A percentile compares a stretch with the other conserved stretches of the same genome.
These are phyloP conservation scores for Megathymus violae DNA, from an alignment of 1,140 invertebrate genomes.

Conservation along the genomic window DNA sequence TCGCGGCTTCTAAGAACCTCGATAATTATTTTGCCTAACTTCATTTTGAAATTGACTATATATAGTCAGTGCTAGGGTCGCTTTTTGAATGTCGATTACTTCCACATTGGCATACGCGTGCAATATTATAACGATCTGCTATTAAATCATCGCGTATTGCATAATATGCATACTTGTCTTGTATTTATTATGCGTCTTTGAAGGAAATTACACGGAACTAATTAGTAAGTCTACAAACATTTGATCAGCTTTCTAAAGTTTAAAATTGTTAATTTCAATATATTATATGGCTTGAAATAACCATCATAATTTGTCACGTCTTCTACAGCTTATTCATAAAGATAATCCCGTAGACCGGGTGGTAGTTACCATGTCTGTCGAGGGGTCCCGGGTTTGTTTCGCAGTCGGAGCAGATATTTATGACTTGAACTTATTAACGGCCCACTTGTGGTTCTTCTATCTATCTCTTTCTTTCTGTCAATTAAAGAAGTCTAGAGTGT, in stretches of 20 bases:
- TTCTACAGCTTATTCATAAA: too few species aligned
- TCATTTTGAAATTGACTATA: constrained; percentile 6
- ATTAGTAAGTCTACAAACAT: constrained; percentile 8
- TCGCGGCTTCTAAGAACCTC: constrained; percentile 16
- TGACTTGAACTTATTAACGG: too few species aligned
- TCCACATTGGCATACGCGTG: constrained; percentile 10
- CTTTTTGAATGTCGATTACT: neutral
- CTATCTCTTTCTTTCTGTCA: too few species aligned
- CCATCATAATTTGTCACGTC: too few species aligned
- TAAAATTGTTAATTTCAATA: neutral
- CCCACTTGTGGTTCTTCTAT: too few species aligned
- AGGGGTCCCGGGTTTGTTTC: too few species aligned
- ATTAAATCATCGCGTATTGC: constrained; percentile 23
- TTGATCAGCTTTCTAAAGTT: constrained; percentile 10
- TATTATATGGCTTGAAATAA: too few species aligned
- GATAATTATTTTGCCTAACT: constrained; percentile 2
- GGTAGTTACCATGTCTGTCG: too few species aligned
- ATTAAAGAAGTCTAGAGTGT: too few species aligned
- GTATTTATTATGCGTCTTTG: constrained; percentile 24
- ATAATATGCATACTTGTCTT: constrained; percentile 23
- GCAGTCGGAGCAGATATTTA: too few species aligned
- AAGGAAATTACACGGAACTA: constrained; percentile 25
- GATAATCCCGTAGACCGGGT: too few species aligned
- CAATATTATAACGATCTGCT: constrained; percentile 24
- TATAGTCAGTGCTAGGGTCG: neutral